These are phyloP conservation scores for Machaerirhynchus nigripectus DNA, from an alignment of 2,113 vertebrate species.

Conservation along the genomic window DNA sequence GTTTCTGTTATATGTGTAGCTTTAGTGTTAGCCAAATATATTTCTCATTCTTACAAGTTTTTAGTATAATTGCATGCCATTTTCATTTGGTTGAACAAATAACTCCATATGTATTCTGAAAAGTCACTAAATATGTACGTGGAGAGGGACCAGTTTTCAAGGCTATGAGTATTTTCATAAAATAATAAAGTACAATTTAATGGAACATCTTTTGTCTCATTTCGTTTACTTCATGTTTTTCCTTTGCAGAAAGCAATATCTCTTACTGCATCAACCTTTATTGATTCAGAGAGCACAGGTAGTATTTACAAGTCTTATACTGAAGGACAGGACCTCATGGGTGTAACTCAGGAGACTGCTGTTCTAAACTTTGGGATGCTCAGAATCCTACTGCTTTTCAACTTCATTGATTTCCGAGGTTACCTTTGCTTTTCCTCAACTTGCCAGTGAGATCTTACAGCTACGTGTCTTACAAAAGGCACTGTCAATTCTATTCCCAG, in stretches of 20 bases:
- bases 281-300: background rate
- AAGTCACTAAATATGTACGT: background rate
- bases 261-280: background rate
- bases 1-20: background rate
- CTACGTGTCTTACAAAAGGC: background rate
- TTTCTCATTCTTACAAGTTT: background rate
- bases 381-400: background rate
- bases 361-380: background rate
- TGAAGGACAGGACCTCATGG: background rate
- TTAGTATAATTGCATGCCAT: background rate
- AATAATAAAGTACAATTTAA: background rate
- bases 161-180: background rate
- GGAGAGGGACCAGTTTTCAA: background rate
- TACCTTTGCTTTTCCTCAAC: background rate
- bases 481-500: background rate
- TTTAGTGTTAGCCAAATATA: background rate
- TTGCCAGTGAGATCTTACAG: background rate
- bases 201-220: background rate
- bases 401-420: background rate
- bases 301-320: background rate
- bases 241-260: background rate
- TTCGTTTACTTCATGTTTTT: background rate
- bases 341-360: background rate
- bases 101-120: background rate
- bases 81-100: background rate